Conservation (phyloP, 1,140 invertebrate species). For the Drosophila trapezifrons region DNA sequence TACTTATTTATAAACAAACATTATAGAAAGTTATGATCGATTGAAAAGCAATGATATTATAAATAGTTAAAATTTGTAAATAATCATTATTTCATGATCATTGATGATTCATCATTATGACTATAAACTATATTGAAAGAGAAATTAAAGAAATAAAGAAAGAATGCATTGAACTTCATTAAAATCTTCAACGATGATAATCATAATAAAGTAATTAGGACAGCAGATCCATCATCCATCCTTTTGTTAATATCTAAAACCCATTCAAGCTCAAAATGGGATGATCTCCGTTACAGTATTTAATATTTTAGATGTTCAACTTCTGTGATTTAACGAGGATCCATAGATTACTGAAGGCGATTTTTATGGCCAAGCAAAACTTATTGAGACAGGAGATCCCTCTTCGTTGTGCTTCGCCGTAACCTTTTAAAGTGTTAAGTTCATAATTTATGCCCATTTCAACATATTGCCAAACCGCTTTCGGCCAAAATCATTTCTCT, state of each 20-base stretch:
- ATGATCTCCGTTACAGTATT: not conserved
- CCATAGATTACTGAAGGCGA: constrained; percentile 1
- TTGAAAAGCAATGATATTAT: not conserved
- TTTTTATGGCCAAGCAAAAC: constrained; percentile 16
- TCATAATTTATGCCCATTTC: constrained; percentile 50
- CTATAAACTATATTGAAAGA: not conserved
- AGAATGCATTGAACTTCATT: no score
- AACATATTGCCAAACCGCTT: constrained; percentile 47
- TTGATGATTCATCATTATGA: no score
- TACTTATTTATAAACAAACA: not conserved
- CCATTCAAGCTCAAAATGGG: not conserved
- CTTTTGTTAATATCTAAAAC: not conserved
- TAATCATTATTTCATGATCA: no score
- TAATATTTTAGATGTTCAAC: not conserved
- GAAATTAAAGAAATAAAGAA: no score
- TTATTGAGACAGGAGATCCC: constrained; percentile 17
- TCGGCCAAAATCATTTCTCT: constrained; percentile 33
- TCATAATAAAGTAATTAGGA: not conserved
- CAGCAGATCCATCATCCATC: constrained; percentile 2
- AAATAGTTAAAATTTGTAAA: not conserved
- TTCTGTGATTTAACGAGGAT: constrained; percentile 8
- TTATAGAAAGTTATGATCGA: not conserved
- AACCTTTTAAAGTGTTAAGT: constrained; percentile 47
- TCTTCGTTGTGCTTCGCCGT: constrained; percentile 12
- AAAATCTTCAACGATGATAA: no score